phyloP scores from a whole-genome alignment of 2,797 vertebrate species.

The Poeciliopsis infans region DNA sequence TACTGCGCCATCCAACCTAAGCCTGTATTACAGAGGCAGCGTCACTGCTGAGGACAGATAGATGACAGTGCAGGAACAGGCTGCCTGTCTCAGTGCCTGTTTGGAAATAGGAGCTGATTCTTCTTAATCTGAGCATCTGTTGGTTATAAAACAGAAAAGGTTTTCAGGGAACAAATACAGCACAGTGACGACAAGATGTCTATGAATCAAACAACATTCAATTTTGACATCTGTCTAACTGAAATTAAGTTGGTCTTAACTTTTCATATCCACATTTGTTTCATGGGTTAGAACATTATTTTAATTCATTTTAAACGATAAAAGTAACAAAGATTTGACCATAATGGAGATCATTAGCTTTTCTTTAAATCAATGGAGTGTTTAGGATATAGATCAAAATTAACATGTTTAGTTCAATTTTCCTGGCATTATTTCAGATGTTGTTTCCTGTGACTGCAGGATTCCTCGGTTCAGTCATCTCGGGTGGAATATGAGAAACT shows the following conservation, averaged over 20 bases:
- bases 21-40: constrained; percentile 56
- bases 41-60: constrained; percentile 60
- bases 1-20: constrained; percentile 56
- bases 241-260: neutral
- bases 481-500: constrained; percentile 87
- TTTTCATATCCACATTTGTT: neutral
- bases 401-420: neutral
- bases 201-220: neutral
- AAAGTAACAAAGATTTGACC: neutral
- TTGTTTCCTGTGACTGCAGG: constrained; percentile 49
- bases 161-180: constrained; percentile 18
- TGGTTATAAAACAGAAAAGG: constrained; percentile 32
- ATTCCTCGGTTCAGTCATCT: constrained; percentile 74
- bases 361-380: neutral
- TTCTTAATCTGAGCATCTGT: constrained; percentile 56
- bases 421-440: neutral
- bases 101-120: constrained; percentile 50
- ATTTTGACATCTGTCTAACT: neutral
- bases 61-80: constrained; percentile 69
- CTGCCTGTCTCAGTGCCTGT: constrained; percentile 59
- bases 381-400: neutral
- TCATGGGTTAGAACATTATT: neutral
- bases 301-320: neutral
- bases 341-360: neutral
- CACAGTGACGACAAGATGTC: constrained; percentile 19